Percentiles rank a stretch among this genome's conserved stretches.
These are phyloP conservation scores for Tubulanus polymorphus DNA, from an alignment of 2,888 invertebrate genomes.

Conservation along the genomic window DNA sequence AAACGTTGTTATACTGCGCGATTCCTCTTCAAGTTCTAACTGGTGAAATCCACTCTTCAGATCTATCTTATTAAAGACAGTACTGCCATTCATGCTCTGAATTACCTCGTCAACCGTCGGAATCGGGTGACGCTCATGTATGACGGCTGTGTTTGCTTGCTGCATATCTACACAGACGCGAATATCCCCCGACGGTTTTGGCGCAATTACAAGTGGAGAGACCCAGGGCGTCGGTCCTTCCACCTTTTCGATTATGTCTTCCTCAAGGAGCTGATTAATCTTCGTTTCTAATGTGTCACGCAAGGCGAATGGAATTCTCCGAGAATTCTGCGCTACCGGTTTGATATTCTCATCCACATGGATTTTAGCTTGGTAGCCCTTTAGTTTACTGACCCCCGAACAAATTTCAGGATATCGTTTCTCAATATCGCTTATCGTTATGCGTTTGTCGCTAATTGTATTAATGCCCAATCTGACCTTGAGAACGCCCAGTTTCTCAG, in stretches of 20 bases:
- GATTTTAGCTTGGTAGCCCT: neutral
- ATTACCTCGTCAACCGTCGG: slow-evolving; percentile 20
- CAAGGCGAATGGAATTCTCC: slow-evolving; percentile 10
- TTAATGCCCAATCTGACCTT: neutral
- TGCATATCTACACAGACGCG: slow-evolving; percentile 15
- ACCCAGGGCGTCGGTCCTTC: slow-evolving; percentile 19
- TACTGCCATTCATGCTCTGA: slow-evolving; percentile 18
- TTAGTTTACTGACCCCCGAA: neutral
- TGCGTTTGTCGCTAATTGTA: neutral
- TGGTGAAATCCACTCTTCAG: slow-evolving; percentile 16
- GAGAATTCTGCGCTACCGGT: slow-evolving; percentile 10
- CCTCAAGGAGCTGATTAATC: slow-evolving; percentile 6
- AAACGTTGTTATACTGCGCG: slow-evolving; percentile 14
- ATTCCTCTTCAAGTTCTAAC: slow-evolving; percentile 7
- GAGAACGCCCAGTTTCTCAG: neutral
- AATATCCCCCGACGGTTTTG: slow-evolving; percentile 19
- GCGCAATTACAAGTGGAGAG: slow-evolving; percentile 16
- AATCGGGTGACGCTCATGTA: slow-evolving; percentile 16
- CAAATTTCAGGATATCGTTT: neutral
- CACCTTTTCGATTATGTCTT: slow-evolving; percentile 17
- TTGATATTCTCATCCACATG: neutral
- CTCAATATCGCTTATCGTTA: neutral
- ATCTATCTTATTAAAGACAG: slow-evolving; percentile 21
- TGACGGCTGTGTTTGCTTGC: slow-evolving; percentile 16
- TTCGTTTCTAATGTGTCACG: slow-evolving; percentile 11